A percentile compares a stretch with the other conserved stretches of the same genome.
Conservation (phyloP, 2,113 vertebrate genomes). For the Pimephales promelas region DNA sequence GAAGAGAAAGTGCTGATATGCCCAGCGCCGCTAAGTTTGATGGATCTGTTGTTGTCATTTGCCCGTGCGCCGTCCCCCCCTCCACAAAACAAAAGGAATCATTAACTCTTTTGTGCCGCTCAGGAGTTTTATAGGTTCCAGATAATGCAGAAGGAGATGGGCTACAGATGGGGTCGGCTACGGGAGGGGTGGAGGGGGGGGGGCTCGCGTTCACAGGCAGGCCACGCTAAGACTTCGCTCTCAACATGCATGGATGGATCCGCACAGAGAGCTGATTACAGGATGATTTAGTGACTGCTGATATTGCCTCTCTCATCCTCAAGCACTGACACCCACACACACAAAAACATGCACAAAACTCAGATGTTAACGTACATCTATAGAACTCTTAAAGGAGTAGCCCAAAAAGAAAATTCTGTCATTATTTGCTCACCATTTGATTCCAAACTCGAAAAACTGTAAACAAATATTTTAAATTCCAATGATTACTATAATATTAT, state of each 20-base stretch:
- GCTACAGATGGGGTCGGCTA: conserved; percentile 77
- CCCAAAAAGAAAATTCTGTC: conserved; percentile 3
- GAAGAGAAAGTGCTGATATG: conserved; percentile 80
- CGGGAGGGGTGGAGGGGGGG: conserved; percentile 58
- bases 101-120: conserved; percentile 84
- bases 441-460: background rate
- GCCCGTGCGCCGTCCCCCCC: conserved; percentile 59
- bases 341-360: conserved; percentile 28
- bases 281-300: conserved; percentile 74
- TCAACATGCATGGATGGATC: conserved; percentile 62
- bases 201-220: conserved; percentile 48
- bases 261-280: conserved; percentile 68
- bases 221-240: conserved; percentile 50
- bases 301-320: conserved; percentile 49
- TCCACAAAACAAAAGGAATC: conserved; percentile 80
- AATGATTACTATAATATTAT: background rate
- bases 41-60: conserved; percentile 81
- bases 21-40: conserved; percentile 81
- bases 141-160: conserved; percentile 78
- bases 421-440: background rate
- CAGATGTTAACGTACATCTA: conserved; percentile 6
- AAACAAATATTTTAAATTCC: background rate
- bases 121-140: conserved; percentile 80
- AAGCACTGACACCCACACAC: background rate
- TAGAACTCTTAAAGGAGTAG: background rate